Evolutionary conservation across 2,113 vertebrate species (phyloP), one percentile per base, ranked within the genome.

Genomic region (Pluvialis apricaria): DNA sequence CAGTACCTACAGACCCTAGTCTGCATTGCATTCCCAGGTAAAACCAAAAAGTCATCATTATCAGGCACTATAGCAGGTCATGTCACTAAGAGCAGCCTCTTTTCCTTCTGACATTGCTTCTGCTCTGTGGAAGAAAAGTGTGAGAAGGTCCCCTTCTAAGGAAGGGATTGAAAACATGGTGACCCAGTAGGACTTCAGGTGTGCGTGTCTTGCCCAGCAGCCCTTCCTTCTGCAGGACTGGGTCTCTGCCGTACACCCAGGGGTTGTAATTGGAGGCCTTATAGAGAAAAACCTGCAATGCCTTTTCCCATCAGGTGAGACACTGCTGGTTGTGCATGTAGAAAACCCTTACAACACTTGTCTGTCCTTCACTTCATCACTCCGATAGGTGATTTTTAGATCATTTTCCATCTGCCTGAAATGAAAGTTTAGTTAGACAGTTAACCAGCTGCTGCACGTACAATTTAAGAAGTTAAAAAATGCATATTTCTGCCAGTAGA

Each of bases 341-440:
- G 34, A 6, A 89, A 34, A 42, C 25, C 24, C 25, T 45, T 79
- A 66, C 45, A 83, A 61, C 9, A 16, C 28, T 47, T 47, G 32
- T 82, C 47, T 86, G 61, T 54, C 29, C 32, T 72, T 52, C 31
- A 20, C n/a, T 70, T 90, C 81, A 61, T 78, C 47, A 26, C 82
- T 86, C 81, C 16, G 13, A 47, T 25, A 87, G 29, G 54, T 5
- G 7, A 90, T 31, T 82, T 95, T 88, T 79, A 90, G 42, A 88
- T 31, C 18, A 13, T 87, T 96, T 96, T 40, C 44, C 9, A 4
- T 55, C 42, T 94, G 32, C 36, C 55, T 34, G 68, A 90, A 90
- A 36, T 79, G 10, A 38, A 97, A 69, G 21, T 93, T 97, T 96
- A 92, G 85, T 96, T 93, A 97, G 82, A 83, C 9, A 38, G 68